These are phyloP conservation scores for Falco berigora DNA, from an alignment of 2,797 vertebrate species.

Conservation along the genomic window DNA sequence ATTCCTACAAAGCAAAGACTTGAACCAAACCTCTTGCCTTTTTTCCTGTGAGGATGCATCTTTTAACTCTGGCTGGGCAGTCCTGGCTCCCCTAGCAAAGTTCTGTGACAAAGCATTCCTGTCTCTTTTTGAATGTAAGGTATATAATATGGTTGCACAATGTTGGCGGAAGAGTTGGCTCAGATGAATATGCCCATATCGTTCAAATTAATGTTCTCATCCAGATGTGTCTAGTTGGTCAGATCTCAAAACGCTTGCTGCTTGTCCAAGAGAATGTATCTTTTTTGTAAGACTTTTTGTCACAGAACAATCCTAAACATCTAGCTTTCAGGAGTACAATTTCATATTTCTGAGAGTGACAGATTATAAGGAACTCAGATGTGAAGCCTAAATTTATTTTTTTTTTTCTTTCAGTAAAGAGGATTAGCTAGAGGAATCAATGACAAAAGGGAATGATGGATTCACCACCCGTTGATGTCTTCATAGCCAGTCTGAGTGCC, in stretches of 20 bases:
- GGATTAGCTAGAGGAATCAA: constrained; percentile 24
- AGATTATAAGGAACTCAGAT: not conserved
- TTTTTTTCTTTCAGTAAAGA: not conserved
- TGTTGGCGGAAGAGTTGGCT: not conserved
- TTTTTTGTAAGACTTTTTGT: not conserved
- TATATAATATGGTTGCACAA: not conserved
- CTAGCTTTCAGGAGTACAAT: not conserved
- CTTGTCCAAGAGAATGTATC: not conserved
- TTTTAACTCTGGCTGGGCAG: not conserved
- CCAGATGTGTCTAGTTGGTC: not conserved
- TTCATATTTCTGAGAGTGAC: not conserved
- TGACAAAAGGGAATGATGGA: not conserved
- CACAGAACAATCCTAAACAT: not conserved
- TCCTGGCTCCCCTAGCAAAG: accelerated
- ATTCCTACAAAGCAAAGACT: not conserved
- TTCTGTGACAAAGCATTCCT: not conserved
- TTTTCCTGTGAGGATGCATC: not conserved
- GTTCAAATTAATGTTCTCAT: not conserved
- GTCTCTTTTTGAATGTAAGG: not conserved
- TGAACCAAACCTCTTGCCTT: not conserved
- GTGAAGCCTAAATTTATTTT: not conserved
- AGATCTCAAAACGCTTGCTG: not conserved
- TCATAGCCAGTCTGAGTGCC: not conserved
- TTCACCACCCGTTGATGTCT: constrained; percentile 1
- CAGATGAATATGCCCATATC: not conserved